Percentiles rank a stretch among this genome's conserved stretches.
Evolutionary conservation across 1,140 invertebrate genomes (phyloP).

Genomic region (Aphis gossypii): DNA sequence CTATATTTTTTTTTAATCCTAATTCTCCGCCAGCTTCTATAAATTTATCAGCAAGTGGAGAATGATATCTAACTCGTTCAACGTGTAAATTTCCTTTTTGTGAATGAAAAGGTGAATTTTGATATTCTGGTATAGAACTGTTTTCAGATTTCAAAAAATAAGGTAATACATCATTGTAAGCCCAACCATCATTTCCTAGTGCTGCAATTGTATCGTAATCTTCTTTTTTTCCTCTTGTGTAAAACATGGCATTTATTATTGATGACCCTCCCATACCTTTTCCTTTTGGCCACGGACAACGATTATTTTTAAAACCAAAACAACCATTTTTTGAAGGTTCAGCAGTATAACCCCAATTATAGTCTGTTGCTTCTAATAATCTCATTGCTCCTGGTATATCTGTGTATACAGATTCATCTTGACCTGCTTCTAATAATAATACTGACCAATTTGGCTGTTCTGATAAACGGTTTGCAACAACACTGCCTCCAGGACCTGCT

Average conservation of each 20-base stretch:
- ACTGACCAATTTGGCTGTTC: constrained; percentile 66
- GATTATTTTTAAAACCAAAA: constrained; percentile 61
- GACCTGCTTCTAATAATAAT: constrained; percentile 71
- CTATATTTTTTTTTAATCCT: constrained; percentile 66
- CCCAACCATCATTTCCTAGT: constrained; percentile 86
- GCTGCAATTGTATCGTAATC: constrained; percentile 78
- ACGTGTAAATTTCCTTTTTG: constrained; percentile 74
- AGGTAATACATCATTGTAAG: constrained; percentile 79
- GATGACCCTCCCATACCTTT: constrained; percentile 75
- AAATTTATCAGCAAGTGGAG: constrained; percentile 66
- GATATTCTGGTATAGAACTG: constrained; percentile 64
- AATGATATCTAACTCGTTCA: constrained; percentile 70
- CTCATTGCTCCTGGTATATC: constrained; percentile 72
- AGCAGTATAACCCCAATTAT: constrained; percentile 77
- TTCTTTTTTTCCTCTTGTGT: constrained; percentile 73
- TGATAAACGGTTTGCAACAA: constrained; percentile 69
- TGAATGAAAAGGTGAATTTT: constrained; percentile 71
- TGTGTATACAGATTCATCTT: constrained; percentile 73
- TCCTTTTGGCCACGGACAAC: constrained; percentile 61
- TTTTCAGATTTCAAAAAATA: constrained; percentile 86
- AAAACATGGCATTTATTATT: constrained; percentile 83
- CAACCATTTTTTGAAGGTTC: constrained; percentile 71
- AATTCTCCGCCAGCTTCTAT: constrained; percentile 68
- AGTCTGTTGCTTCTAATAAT: constrained; percentile 67
- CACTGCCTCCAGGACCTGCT: constrained; percentile 69